phyloP scores from a whole-genome alignment of 2,113 vertebrate genomes.

The Platichthys flesus region DNA sequence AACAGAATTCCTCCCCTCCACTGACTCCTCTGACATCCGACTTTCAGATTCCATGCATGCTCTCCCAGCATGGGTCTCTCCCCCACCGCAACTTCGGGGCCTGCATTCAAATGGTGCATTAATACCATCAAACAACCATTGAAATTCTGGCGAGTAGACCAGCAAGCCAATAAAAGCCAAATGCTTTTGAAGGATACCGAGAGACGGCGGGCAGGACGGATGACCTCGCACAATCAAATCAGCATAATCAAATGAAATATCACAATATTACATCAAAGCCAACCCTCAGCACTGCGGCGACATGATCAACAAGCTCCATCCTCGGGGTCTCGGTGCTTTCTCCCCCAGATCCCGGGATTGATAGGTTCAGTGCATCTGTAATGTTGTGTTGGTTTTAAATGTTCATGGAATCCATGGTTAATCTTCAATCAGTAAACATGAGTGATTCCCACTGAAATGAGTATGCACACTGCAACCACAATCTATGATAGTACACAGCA shows the following conservation, averaged over 20 bases:
- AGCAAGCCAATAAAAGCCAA: constrained; percentile 89
- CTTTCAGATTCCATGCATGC: constrained; percentile 87
- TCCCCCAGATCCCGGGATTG: constrained; percentile 19
- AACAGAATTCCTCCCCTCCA: constrained; percentile 82
- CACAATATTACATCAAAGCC: constrained; percentile 90
- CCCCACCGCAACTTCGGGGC: constrained; percentile 71
- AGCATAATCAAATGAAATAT: constrained; percentile 93
- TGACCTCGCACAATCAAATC: constrained; percentile 89
- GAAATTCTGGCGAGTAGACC: constrained; percentile 88
- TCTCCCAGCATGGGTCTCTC: constrained; percentile 83
- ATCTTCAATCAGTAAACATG: constrained; percentile 40
- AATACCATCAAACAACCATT: constrained; percentile 93
- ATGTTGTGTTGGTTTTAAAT: constrained; percentile 33
- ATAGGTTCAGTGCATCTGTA: constrained; percentile 16
- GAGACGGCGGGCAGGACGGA: constrained; percentile 88
- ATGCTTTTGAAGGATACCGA: constrained; percentile 90
- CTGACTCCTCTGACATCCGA: constrained; percentile 85
- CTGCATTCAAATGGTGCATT: constrained; percentile 87
- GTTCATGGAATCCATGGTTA: constrained; percentile 27
- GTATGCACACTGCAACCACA: constrained; percentile 20
- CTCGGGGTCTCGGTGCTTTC: constrained; percentile 63
- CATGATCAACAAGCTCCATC: constrained; percentile 85
- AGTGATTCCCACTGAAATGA: constrained; percentile 23
- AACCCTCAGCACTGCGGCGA: constrained; percentile 85
- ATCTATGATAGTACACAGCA: constrained; percentile 17